These are phyloP conservation scores for Caenorhabditis sp. DNA, from an alignment of 2,888 invertebrate species.

Conservation along the genomic window DNA sequence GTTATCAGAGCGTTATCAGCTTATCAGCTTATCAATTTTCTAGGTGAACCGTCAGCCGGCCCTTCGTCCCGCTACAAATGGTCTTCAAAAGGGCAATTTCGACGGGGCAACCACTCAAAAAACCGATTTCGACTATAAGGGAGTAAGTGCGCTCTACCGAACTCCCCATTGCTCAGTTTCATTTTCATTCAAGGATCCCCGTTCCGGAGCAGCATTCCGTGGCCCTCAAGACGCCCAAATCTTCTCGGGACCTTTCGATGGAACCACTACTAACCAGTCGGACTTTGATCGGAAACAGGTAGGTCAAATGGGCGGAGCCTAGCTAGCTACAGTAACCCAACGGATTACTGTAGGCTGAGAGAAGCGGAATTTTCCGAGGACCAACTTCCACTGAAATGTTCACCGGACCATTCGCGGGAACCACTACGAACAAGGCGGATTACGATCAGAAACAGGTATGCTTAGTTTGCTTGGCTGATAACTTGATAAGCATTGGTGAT, in stretches of 20 bases:
- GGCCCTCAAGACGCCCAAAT: slow-evolving; percentile 44
- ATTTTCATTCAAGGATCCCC: slow-evolving; percentile 14
- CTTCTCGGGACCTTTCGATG: slow-evolving; percentile 54
- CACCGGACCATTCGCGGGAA: slow-evolving; percentile 38
- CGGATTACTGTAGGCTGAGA: slow-evolving; percentile 17
- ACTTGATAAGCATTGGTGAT: too few relatives aligned
- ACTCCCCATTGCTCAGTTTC: not conserved
- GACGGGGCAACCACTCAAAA: slow-evolving; percentile 68
- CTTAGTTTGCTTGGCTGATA: too few relatives aligned
- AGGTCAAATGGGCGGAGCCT: not conserved
- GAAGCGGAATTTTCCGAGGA: slow-evolving; percentile 16
- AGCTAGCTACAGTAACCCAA: not conserved
- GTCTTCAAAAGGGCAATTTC: slow-evolving; percentile 66
- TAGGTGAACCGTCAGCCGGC: slow-evolving; percentile 52
- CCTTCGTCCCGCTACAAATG: slow-evolving; percentile 52
- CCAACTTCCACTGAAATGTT: slow-evolving; percentile 41
- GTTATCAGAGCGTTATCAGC: too few relatives aligned
- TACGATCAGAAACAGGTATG: slow-evolving; percentile 18
- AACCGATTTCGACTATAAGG: slow-evolving; percentile 65
- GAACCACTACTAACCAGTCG: slow-evolving; percentile 54
- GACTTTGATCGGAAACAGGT: slow-evolving; percentile 58
- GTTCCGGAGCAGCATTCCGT: slow-evolving; percentile 24
- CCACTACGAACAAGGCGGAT: slow-evolving; percentile 54
- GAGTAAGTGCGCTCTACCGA: slow-evolving; percentile 24
- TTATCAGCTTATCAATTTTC: too few relatives aligned